Conservation (phyloP, 2,797 vertebrate species). For the Salarias fasciatus region DNA sequence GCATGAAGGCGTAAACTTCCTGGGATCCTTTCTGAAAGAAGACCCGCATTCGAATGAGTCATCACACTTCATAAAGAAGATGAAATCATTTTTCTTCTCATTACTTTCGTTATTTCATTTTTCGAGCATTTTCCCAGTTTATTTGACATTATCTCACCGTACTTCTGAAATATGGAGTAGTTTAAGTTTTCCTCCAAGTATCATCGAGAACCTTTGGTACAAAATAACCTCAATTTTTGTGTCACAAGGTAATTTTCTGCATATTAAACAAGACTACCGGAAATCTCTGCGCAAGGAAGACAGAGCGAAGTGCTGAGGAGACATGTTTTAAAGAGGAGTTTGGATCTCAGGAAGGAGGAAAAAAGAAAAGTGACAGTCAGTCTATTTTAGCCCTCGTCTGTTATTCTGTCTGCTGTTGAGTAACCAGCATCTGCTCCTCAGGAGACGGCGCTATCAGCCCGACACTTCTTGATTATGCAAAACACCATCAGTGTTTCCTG, state of each 20-base stretch:
- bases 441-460: constrained; percentile 69
- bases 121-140: too few species aligned
- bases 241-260: constrained; percentile 72
- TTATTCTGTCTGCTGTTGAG: constrained; percentile 80
- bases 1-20: too few species aligned
- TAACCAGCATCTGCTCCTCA: constrained; percentile 76
- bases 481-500: constrained; percentile 71
- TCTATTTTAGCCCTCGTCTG: constrained; percentile 80
- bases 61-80: too few species aligned
- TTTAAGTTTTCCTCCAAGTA: too few species aligned
- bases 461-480: constrained; percentile 74
- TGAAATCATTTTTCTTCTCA: too few species aligned
- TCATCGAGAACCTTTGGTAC: too few species aligned
- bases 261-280: constrained; percentile 76
- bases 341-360: constrained; percentile 74
- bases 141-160: too few species aligned
- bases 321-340: constrained; percentile 72
- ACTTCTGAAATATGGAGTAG: too few species aligned
- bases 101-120: too few species aligned
- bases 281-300: constrained; percentile 72
- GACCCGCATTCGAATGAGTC: too few species aligned
- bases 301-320: constrained; percentile 78
- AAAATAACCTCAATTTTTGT: constrained; percentile 45
- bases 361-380: constrained; percentile 59
- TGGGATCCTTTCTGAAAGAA: too few species aligned